Percentiles rank a stretch among this genome's conserved stretches.
Conservation (phyloP, 2,888 invertebrate species). For the Spisula solida region DNA sequence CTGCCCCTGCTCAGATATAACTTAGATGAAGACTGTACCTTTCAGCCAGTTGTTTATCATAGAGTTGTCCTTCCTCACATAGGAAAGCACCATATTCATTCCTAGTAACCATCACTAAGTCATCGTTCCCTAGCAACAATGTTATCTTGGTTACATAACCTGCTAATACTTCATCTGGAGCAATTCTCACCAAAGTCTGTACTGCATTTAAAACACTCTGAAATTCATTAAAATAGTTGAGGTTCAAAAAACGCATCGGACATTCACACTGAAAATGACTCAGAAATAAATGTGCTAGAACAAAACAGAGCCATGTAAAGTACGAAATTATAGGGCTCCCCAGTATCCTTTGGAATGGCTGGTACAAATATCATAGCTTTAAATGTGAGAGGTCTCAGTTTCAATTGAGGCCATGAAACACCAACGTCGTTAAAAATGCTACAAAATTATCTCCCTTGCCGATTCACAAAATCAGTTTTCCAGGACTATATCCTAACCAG, state of each 20-base stretch:
- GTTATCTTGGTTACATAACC: conserved; percentile 90
- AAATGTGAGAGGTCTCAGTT: not conserved
- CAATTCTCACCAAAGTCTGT: conserved; percentile 91
- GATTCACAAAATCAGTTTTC: too few species aligned
- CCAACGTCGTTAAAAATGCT: too few species aligned
- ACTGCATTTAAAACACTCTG: conserved; percentile 90
- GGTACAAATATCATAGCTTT: not conserved
- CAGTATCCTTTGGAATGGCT: not conserved
- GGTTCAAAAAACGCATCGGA: not conserved
- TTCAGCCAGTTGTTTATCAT: conserved; percentile 94
- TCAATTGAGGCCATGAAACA: not conserved
- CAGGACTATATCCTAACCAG: too few species aligned
- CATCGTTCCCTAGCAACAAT: conserved; percentile 88
- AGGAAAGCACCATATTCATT: conserved; percentile 94
- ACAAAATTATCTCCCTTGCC: too few species aligned
- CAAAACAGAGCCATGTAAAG: not conserved
- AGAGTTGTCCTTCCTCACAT: conserved; percentile 96
- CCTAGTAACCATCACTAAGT: conserved; percentile 91
- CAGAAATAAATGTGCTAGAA: not conserved
- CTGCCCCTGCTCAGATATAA: too few species aligned
- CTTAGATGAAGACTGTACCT: conserved; percentile 82
- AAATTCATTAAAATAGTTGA: not conserved
- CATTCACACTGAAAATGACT: not conserved
- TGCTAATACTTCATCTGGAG: conserved; percentile 91
- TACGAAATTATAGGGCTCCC: too few species aligned